These are phyloP conservation scores for Mimachlamys varia DNA, from an alignment of 2,888 invertebrate genomes.

Conservation along the genomic window DNA sequence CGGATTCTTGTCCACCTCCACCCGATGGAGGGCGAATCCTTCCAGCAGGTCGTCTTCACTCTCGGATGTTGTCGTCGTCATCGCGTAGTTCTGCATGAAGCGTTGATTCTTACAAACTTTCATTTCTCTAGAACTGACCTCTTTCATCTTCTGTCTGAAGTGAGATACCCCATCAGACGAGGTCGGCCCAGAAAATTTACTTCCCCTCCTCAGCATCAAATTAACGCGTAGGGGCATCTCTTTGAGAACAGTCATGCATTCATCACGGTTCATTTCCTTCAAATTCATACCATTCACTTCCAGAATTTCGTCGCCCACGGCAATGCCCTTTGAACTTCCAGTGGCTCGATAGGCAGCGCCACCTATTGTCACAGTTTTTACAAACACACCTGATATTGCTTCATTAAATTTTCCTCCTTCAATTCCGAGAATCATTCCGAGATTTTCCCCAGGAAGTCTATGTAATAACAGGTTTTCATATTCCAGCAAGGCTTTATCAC, in stretches of 20 bases:
- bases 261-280: slow-evolving; percentile 90
- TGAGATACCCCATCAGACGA: slow-evolving; percentile 43
- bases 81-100: background rate
- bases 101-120: background rate
- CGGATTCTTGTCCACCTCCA: slow-evolving; percentile 66
- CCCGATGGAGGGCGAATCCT: slow-evolving; percentile 64
- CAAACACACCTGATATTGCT: slow-evolving; percentile 90
- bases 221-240: slow-evolving; percentile 84
- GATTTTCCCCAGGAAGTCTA: slow-evolving; percentile 92
- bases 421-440: slow-evolving; percentile 95
- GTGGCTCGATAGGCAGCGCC: slow-evolving; percentile 76
- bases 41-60: slow-evolving; percentile 60
- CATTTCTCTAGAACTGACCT: slow-evolving; percentile 5
- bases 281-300: slow-evolving; percentile 92
- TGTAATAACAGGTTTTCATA: slow-evolving; percentile 86
- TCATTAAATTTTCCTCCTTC: slow-evolving; percentile 93
- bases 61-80: slow-evolving; percentile 51
- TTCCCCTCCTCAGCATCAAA: slow-evolving; percentile 65
- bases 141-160: slow-evolving; percentile 8
- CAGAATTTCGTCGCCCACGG: slow-evolving; percentile 94
- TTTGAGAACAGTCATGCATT: slow-evolving; percentile 95
- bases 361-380: slow-evolving; percentile 81
- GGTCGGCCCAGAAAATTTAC: slow-evolving; percentile 48
- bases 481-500: background rate
- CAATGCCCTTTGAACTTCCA: slow-evolving; percentile 82